A percentile compares a stretch with the other conserved stretches of the same genome.
Evolutionary conservation across 1,140 invertebrate genomes (phyloP).

Genomic region (Theocolax elegans): DNA sequence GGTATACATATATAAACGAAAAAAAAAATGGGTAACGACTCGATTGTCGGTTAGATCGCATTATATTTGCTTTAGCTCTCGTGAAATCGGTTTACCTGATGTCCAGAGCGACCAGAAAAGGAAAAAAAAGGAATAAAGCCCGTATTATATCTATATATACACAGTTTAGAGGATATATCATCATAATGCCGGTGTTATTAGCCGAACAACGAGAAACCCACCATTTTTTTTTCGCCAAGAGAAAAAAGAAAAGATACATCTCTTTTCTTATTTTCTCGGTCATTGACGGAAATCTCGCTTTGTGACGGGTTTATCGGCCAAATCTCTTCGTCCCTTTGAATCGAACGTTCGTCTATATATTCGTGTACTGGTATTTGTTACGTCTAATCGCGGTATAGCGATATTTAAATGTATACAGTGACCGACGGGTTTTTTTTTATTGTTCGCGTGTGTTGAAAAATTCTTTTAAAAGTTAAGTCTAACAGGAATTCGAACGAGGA

Average conservation of each 20-base stretch:
- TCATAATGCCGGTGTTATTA: conserved; percentile 44
- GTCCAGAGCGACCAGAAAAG: no score
- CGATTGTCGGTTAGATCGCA: conserved; percentile 46
- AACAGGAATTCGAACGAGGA: no score
- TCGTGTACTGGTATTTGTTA: no score
- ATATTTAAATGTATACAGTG: no score
- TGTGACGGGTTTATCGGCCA: no score
- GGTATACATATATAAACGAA: no score
- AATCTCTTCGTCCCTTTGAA: no score
- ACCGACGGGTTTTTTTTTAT: no score
- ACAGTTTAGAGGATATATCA: conserved; percentile 35
- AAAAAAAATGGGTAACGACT: conserved; percentile 48
- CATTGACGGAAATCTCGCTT: conserved; percentile 9
- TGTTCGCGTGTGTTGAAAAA: no score
- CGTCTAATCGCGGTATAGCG: no score
- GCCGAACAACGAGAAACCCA: conserved; percentile 35
- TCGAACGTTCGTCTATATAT: no score
- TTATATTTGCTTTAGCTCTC: conserved; percentile 46
- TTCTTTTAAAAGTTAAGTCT: no score
- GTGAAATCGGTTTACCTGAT: conserved; percentile 49
- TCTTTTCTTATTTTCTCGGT: neutral
- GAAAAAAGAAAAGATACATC: neutral
- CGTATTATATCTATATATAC: neutral
- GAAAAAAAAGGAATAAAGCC: neutral
- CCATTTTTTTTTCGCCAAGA: conserved; percentile 38